A percentile compares a stretch with the other conserved stretches of the same genome.
phyloP scores from a whole-genome alignment of 2,113 vertebrate genomes.

The Cephalophus harveyi region DNA sequence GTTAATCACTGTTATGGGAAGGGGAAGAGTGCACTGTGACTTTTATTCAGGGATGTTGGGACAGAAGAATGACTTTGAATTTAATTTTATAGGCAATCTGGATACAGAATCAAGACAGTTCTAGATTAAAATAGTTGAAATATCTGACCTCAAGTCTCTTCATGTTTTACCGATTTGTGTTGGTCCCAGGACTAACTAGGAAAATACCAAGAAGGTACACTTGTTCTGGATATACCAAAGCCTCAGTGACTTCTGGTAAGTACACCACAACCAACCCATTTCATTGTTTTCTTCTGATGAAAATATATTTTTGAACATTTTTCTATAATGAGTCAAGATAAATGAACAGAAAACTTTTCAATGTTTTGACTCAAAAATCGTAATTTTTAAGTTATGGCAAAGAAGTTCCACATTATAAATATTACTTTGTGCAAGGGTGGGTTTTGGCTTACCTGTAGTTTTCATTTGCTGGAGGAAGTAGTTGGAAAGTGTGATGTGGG shows the following conservation, averaged over 20 bases:
- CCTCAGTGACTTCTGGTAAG: neutral
- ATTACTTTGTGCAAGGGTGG: neutral
- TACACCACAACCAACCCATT: fast-evolving
- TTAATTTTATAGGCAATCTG: neutral
- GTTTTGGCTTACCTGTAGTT: neutral
- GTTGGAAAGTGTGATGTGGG: neutral
- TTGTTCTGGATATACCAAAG: neutral
- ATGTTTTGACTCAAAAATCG: neutral
- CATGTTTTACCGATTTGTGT: fast-evolving
- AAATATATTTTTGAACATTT: neutral
- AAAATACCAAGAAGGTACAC: neutral
- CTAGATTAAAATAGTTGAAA: neutral
- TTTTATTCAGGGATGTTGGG: neutral
- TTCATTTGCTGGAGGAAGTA: neutral
- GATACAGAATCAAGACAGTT: neutral
- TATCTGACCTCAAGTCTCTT: neutral
- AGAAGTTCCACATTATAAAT: neutral
- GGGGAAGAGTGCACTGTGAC: fast-evolving
- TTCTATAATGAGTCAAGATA: neutral
- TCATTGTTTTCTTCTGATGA: neutral
- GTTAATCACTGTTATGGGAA: neutral
- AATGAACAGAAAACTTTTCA: neutral
- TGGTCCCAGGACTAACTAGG: neutral
- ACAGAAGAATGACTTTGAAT: neutral
- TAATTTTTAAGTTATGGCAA: slow-evolving; percentile 5